Evolutionary conservation across 2,113 vertebrate species (phyloP), one percentile per base, ranked within the genome.

Genomic region (Centrocercus urophasianus): DNA sequence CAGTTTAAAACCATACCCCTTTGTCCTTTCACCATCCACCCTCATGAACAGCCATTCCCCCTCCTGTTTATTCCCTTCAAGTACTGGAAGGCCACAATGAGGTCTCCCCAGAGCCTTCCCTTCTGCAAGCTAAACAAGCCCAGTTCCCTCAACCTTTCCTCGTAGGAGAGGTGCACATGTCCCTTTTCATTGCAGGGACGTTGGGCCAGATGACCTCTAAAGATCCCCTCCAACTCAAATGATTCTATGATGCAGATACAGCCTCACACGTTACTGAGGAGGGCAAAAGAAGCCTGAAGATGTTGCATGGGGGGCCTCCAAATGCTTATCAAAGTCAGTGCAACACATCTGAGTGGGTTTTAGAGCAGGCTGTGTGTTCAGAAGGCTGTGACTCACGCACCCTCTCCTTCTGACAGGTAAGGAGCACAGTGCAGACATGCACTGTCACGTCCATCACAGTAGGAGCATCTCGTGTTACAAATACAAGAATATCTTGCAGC

Each of bases 391-490:
- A 91, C 45, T 76, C 88, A 25, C 4, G 43, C 45, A 47, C 36
- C 73, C 56, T 0, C 0, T 54, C 21, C 69, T 8, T 11, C 16
- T 61, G 79, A 40, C 73, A 86, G 91, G 80, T 10, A 27, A 3
- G 13, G 73, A 69, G 63, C 7, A 1, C 2, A 1, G 65, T 0
- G 11, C 59, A 14, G 85, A 67, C 32, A 11, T 3, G 43, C 42
- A 2, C 63, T 18, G 50, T 66, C 6, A 0, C 8, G 56, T 0
- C 2, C 1, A 47, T 2, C 48, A 13, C 5, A 57, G 83, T 0
- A 42, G 7, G 7, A 59, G n/a, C 69, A n/a, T 13, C 38, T 56
- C 11, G 0, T 0, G 30, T 7, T 57, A 10, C 8, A 30, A 65
- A 47, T 3, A 0, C 73, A 24, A 22, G 28, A 64, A 56, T 4